Base-by-base conservation (phyloP, 2,888 invertebrate species). In the Teleogryllus oceanicus region DNA sequence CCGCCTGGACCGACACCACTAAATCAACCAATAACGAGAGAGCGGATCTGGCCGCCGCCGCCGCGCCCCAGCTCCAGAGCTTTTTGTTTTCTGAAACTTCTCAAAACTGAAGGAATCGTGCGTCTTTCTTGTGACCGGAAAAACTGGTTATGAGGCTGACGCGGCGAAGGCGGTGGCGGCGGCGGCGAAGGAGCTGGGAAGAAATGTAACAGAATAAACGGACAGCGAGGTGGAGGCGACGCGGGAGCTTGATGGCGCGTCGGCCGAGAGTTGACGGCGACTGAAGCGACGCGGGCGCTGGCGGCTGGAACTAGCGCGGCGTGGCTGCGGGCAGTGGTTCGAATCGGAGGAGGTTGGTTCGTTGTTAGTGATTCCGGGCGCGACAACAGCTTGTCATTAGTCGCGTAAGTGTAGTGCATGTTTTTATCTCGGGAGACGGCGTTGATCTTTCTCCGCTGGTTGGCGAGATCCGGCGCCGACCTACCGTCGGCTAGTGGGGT, bases 11-110 rank as follows among this genome's bases (percentile, higher is more conserved):
- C 20, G n/a, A 24, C 24, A 75, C 75, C n/a, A 77, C 49, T 50
- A 24, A 77, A 77, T 18, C 77, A 77, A 50, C 37, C 49, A 77
- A 77, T 77, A 77, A 77, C 50, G 50, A 77, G 50, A 62, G n/a
- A 62, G 62, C 62, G n/a, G 62, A 62, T 62, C 62, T 62, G 11
- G 62, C 62, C 62, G 16, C 13, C 11, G 16, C 13, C 3, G n/a
- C 8, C 37, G 62, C 13, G 16, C 62, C 62, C 62, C 13, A n/a
- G 16, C 62, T 62, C 62, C 62, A n/a, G n/a, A 62, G 62, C 62
- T 62, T 62, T 62, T 62, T 62, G 62, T 62, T 62, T 62, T 62
- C 62, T 62, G 62, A 62, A 62, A 18, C 62, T 62, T 62, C 62
- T 62, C 62, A 62, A 62, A 62, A 62, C 62, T 62, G n/a, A 62